Conservation (phyloP, 2,113 vertebrate species). For the Amblyornis subalaris region DNA sequence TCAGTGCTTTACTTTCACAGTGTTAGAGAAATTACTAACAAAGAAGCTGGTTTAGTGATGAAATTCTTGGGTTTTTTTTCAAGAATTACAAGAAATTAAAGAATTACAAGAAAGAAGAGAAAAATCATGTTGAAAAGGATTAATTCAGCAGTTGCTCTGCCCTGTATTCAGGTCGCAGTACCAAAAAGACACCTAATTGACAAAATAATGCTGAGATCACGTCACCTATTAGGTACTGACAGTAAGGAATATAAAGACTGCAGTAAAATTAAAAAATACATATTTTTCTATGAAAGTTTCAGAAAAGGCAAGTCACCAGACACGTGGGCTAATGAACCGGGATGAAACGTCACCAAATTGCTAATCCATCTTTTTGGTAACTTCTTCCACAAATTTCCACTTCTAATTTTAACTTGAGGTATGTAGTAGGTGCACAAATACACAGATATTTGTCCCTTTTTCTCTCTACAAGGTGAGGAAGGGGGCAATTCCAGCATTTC, state of each 20-base stretch:
- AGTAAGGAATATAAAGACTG: neutral
- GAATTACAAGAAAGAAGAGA: neutral
- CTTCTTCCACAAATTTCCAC: neutral
- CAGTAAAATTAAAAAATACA: accelerated
- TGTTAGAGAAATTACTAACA: neutral
- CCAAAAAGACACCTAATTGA: accelerated
- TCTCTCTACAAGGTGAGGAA: neutral
- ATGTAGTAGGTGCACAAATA: neutral
- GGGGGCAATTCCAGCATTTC: neutral
- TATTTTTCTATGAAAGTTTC: neutral
- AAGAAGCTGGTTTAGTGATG: neutral
- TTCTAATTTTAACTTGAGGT: neutral
- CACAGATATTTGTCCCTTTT: neutral
- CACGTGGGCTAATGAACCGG: accelerated
- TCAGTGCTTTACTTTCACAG: neutral
- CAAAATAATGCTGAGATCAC: neutral
- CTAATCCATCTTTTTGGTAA: neutral
- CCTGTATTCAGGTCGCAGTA: neutral
- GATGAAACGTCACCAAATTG: neutral
- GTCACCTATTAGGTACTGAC: neutral
- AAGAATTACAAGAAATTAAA: neutral
- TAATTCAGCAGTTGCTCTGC: neutral
- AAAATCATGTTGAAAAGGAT: neutral
- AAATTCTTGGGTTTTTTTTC: neutral
- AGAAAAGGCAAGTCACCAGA: neutral